Evolutionary conservation across 1,140 invertebrate genomes (phyloP).

Genomic region (Cylas formicarius): DNA sequence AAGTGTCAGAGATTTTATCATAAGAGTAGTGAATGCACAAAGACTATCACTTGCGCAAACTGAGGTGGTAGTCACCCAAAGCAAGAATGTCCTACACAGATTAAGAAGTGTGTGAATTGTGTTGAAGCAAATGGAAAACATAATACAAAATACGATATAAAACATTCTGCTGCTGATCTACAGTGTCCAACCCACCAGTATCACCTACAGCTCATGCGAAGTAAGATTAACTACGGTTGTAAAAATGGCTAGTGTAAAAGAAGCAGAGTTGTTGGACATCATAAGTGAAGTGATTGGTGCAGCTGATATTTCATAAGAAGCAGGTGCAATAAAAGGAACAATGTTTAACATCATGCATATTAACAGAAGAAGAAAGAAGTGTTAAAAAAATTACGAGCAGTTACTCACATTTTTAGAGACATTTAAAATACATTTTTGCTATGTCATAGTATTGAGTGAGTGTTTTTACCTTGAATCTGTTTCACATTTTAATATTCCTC

Average conservation of each 20-base stretch:
- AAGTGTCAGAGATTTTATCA: conserved; percentile 15
- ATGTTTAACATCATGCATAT: no score
- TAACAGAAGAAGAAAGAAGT: no score
- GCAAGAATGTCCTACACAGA: conserved; percentile 1
- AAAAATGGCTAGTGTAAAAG: not conserved
- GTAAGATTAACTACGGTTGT: conserved; percentile 1
- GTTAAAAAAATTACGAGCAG: no score
- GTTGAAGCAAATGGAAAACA: conserved; percentile 6
- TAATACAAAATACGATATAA: conserved; percentile 6
- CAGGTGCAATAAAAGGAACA: no score
- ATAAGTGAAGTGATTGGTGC: no score
- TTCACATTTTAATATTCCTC: no score
- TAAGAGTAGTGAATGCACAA: conserved; percentile 12
- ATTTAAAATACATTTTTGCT: no score
- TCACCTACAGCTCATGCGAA: not conserved
- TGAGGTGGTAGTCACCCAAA: conserved; percentile 8
- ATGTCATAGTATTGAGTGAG: no score
- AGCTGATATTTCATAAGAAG: no score
- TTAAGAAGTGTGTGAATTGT: conserved; percentile 14
- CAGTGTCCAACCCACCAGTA: conserved; percentile 1
- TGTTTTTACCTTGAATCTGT: no score
- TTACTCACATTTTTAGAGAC: no score
- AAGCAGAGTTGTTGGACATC: no score
- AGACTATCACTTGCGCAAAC: not conserved
- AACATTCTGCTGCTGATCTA: conserved; percentile 2